These are phyloP conservation scores for Illadopsis cleaveri DNA, from an alignment of 2,113 vertebrate genomes.

Conservation along the genomic window DNA sequence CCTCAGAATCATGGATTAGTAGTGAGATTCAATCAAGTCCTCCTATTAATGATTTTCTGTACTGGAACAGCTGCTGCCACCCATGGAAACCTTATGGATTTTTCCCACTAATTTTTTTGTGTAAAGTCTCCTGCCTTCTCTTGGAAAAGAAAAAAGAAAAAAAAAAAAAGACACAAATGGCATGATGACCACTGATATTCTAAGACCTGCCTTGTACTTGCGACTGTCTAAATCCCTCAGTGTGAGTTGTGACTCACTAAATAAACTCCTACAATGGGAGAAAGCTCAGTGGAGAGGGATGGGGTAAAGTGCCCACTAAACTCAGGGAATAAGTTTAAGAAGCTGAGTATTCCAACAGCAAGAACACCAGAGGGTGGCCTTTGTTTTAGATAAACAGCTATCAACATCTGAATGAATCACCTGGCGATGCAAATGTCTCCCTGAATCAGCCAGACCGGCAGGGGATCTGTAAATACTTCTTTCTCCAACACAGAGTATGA, in stretches of 20 bases:
- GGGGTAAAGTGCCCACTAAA: not conserved
- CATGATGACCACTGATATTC: not conserved
- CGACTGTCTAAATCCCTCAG: not conserved
- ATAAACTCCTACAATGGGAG: not conserved
- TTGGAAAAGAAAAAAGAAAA: not conserved
- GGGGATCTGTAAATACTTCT: accelerated
- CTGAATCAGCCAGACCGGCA: not conserved
- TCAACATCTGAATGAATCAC: not conserved
- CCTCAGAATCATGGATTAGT: not conserved
- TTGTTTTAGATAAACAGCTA: not conserved
- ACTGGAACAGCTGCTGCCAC: not conserved
- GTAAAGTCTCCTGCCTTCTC: not conserved
- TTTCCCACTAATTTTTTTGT: not conserved
- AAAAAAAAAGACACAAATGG: not conserved
- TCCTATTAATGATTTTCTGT: not conserved
- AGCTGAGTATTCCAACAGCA: not conserved
- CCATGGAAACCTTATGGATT: not conserved
- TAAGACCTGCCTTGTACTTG: not conserved
- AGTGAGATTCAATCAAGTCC: not conserved
- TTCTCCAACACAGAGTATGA: not conserved
- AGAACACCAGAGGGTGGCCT: not conserved
- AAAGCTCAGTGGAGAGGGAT: not conserved
- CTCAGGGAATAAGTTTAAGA: not conserved
- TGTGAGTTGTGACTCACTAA: not conserved
- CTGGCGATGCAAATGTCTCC: not conserved